phyloP scores from a whole-genome alignment of 2,797 vertebrate genomes.

The Ceryle rudis region DNA sequence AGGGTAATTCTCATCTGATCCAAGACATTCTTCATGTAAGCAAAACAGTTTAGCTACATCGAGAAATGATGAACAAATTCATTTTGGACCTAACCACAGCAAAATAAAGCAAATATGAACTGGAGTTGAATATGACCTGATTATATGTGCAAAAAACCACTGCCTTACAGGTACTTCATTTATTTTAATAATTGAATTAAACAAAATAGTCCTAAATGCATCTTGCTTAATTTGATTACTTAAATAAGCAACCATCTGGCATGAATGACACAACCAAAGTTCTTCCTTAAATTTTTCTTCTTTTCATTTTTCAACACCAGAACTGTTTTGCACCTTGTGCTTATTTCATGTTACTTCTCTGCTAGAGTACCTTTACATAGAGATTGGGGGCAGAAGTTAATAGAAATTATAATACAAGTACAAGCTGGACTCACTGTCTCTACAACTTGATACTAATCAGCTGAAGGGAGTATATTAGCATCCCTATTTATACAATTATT shows the following conservation, averaged over 20 bases:
- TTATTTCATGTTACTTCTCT: background rate
- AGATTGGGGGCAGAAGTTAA: slow-evolving; percentile 25
- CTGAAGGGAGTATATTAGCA: background rate
- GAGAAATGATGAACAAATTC: slow-evolving; percentile 1
- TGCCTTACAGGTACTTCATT: slow-evolving; percentile 27
- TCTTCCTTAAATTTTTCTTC: slow-evolving; percentile 1
- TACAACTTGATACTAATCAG: slow-evolving; percentile 14
- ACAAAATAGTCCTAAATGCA: slow-evolving; percentile 4
- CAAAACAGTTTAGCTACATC: background rate
- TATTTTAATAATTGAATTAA: slow-evolving; percentile 62
- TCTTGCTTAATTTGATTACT: slow-evolving; percentile 46
- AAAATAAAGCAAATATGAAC: background rate
- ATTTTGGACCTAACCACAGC: background rate
- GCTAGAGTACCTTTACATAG: background rate
- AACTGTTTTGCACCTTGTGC: background rate
- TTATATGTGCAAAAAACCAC: background rate
- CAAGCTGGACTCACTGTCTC: background rate
- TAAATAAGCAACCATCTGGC: slow-evolving; percentile 45
- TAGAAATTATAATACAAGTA: slow-evolving; percentile 7
- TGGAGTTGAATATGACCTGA: background rate
- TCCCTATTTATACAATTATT: slow-evolving; percentile 31
- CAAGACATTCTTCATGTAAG: slow-evolving; percentile 21
- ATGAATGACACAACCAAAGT: background rate
- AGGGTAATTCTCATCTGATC: slow-evolving; percentile 37
- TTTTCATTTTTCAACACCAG: background rate